phyloP scores from a whole-genome alignment of 2,797 vertebrate species.

The Melanotaenia boesemani region DNA sequence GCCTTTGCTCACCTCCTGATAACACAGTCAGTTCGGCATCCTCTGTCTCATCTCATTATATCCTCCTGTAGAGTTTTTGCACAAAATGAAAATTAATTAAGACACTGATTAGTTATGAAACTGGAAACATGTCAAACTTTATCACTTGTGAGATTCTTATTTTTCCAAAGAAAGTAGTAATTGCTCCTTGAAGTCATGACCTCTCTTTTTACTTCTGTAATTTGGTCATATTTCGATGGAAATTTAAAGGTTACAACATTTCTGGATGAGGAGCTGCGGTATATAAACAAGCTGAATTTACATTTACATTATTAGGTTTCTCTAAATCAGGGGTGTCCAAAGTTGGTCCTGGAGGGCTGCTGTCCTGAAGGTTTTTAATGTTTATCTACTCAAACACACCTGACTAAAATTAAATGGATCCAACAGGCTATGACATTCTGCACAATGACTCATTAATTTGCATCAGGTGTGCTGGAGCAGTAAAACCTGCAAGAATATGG shows the following conservation, averaged over 20 bases:
- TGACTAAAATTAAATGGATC: too few relatives aligned
- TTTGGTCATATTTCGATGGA: neutral
- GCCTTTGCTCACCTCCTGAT: neutral
- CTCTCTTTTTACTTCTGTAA: neutral
- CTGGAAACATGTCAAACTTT: neutral
- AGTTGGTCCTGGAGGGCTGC: too few relatives aligned
- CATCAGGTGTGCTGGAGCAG: too few relatives aligned
- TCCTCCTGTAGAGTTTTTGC: neutral
- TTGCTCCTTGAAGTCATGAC: neutral
- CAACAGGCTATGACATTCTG: too few relatives aligned
- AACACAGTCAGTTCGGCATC: neutral
- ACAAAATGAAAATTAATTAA: neutral
- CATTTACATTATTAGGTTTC: neutral
- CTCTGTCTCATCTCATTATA: slow-evolving; percentile 2
- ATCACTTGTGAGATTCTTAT: neutral
- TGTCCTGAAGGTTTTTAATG: too few relatives aligned
- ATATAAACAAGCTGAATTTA: neutral
- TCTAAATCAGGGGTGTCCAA: too few relatives aligned
- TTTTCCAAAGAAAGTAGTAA: neutral
- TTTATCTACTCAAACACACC: too few relatives aligned
- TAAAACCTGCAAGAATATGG: too few relatives aligned
- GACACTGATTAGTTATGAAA: slow-evolving; percentile 1
- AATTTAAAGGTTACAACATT: neutral
- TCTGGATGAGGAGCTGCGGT: neutral
- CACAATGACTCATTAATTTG: too few relatives aligned